Base-by-base conservation (phyloP, 2,888 invertebrate genomes). In the Ophion obscuratus region DNA sequence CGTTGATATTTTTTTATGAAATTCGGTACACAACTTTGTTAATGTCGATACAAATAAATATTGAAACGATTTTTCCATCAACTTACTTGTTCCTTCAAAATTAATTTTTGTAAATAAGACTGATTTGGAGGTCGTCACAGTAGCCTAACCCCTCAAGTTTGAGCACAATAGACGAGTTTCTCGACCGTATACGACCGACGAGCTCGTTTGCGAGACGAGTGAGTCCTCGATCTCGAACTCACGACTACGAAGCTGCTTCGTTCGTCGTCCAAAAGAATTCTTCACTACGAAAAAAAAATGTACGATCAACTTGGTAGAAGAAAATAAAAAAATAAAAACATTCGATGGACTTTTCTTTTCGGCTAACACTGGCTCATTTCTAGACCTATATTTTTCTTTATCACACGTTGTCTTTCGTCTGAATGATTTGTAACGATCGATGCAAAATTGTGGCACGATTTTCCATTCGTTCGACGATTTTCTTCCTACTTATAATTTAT, bases 371-470 rank as follows among this genome's bases (percentile, higher is more conserved):
- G 47, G 71, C 73, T 67, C 78, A 81, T 77, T 62, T 68, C 75
- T 87, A 83, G 14, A 2, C 20, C 64, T 83, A 85, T 62, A 57
- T 40, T 76, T 62, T 70, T 74, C 73, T 78, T 73, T 83, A 87
- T 87, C 87, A 85, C 87, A 87, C 82, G 83, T 83, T 83, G 83
- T 83, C 83, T 85, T 85, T 87, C 85, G 57, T 79, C 83, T 85
- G 83, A 78, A 81, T 73, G 76, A 87, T 17, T 53, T 17, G 79
- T 82, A 68, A 70, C 79, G 64, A 80, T 77, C 66, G 75, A 62
- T 53, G 53, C 53, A 53, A 53, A 53, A 53, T 53, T 17, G 17
- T 17, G 53, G 53, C 53, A 17, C 53, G 53, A 53, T 11, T 73
- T 20, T 24, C 47, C 11, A 0, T n/a, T 10, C n/a, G 11, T 59